Percentiles rank a stretch among this genome's conserved stretches.
These are phyloP conservation scores for Leptopilina syphax DNA, from an alignment of 2,888 invertebrate genomes.

Conservation along the genomic window DNA sequence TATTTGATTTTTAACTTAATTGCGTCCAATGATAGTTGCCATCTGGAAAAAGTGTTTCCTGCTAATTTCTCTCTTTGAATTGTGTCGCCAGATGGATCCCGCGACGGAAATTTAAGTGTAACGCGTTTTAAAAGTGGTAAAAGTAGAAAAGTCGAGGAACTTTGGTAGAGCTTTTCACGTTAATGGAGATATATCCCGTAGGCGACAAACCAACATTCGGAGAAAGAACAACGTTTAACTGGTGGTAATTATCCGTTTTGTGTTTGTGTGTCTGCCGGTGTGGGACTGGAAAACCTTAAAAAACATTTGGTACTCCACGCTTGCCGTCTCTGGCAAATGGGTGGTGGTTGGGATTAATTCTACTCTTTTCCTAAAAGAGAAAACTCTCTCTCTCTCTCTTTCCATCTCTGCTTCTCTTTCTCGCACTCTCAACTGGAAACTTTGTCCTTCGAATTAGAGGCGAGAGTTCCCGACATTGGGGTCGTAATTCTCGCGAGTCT, in stretches of 20 bases:
- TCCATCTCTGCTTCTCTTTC: no score
- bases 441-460: constrained; percentile 61
- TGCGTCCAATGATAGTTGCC: no score
- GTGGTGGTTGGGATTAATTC: constrained; percentile 22
- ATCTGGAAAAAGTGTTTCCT: neutral
- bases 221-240: constrained; percentile 34
- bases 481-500: constrained; percentile 61
- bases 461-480: constrained; percentile 57
- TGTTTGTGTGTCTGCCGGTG: neutral
- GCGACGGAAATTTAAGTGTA: constrained; percentile 17
- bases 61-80: constrained; percentile 13
- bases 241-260: constrained; percentile 24
- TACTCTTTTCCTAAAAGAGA: constrained; percentile 22
- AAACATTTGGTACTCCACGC: constrained; percentile 22
- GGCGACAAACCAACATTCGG: constrained; percentile 12
- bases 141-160: constrained; percentile 25
- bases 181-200: constrained; percentile 35
- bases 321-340: constrained; percentile 9
- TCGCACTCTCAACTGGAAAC: constrained; percentile 49
- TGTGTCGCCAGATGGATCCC: constrained; percentile 29
- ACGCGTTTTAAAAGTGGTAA: neutral
- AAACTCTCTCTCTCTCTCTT: neutral
- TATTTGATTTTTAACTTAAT: no score
- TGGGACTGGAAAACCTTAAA: constrained; percentile 30
- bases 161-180: constrained; percentile 2